A percentile compares a stretch with the other conserved stretches of the same genome.
Evolutionary conservation across 1,140 invertebrate species (phyloP).

Genomic region (Aphidius ervi): DNA sequence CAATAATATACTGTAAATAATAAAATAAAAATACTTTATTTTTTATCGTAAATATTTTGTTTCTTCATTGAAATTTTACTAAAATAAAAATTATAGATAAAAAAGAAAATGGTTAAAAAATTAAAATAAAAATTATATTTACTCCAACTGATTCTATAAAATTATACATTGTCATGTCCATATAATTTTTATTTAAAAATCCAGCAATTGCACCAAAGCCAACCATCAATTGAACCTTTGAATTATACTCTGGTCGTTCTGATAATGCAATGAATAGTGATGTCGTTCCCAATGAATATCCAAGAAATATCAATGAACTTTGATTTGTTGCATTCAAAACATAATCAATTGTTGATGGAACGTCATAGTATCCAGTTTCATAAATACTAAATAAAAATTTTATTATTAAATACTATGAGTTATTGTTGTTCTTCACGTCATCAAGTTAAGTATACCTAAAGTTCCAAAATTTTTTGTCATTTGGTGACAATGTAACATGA

Average conservation of each 20-base stretch:
- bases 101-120: not conserved
- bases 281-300: not conserved
- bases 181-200: not conserved
- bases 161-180: not conserved
- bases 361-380: not conserved
- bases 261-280: not conserved
- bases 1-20: too few relatives aligned
- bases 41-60: too few relatives aligned
- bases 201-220: not conserved
- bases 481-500: conserved; percentile 36
- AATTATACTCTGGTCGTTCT: not conserved
- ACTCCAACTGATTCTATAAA: not conserved
- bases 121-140: not conserved
- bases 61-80: too few relatives aligned
- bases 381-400: not conserved
- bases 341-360: not conserved
- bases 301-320: not conserved
- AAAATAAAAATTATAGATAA: too few relatives aligned
- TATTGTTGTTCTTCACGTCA: not conserved
- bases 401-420: not conserved
- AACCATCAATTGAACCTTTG: not conserved
- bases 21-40: too few relatives aligned
- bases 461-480: conserved; percentile 51
- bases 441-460: conserved; percentile 33
- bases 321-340: not conserved